Evolutionary conservation across 64 coral and sea anemone species (phyloP).

Genomic region (Montipora capricornis): DNA sequence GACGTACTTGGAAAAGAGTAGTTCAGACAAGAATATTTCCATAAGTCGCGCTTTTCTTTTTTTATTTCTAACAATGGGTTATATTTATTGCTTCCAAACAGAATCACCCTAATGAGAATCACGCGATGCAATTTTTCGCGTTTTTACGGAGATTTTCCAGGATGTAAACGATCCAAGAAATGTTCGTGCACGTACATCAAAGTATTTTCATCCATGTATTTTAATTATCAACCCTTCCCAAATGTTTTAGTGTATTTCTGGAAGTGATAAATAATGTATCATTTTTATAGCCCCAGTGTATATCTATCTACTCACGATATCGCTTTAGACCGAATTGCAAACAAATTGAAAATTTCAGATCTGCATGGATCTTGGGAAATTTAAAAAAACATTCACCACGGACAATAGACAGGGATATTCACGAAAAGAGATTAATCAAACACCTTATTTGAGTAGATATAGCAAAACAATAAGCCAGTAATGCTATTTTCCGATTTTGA

Average conservation of each 20-base stretch:
- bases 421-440: background rate
- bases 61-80: background rate
- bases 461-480: background rate
- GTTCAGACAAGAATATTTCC: background rate
- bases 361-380: background rate
- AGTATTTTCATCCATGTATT: background rate
- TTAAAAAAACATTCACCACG: background rate
- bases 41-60: background rate
- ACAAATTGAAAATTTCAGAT: background rate
- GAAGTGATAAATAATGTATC: slow-evolving; percentile 19
- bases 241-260: background rate
- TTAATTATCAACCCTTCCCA: slow-evolving; percentile 11
- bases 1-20: background rate
- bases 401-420: background rate
- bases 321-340: background rate
- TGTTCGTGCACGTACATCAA: background rate
- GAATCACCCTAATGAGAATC: too few relatives aligned
- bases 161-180: background rate
- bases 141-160: background rate
- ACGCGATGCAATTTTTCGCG: too few relatives aligned
- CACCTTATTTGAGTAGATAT: background rate
- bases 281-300: background rate
- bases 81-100: slow-evolving; percentile 3
- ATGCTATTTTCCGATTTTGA: background rate
- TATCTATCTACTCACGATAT: background rate